A percentile compares a stretch with the other conserved stretches of the same genome.
phyloP scores from a whole-genome alignment of 2,888 invertebrate species.

The Caenorhabditis afra region DNA sequence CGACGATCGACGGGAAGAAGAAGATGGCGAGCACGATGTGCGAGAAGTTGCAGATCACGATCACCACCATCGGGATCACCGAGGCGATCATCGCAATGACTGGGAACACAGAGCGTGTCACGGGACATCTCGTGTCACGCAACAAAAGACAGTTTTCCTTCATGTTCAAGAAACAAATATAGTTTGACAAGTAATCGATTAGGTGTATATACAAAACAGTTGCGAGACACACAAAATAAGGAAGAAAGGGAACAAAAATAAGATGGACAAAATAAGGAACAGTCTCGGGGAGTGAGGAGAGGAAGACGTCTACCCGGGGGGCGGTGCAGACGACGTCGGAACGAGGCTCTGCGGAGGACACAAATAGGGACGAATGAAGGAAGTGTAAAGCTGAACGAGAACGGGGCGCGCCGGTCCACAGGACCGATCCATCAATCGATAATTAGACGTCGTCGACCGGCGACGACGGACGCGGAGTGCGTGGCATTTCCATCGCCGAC shows the following conservation, averaged over 20 bases:
- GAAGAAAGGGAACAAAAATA: not conserved
- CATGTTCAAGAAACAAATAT: too few relatives aligned
- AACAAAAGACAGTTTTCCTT: too few relatives aligned
- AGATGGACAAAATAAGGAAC: not conserved
- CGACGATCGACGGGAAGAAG: conserved; percentile 44
- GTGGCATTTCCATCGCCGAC: conserved; percentile 70
- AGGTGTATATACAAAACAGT: not conserved
- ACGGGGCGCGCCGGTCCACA: not conserved
- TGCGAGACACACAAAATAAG: conserved; percentile 30
- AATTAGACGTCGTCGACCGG: conserved; percentile 29
- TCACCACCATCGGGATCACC: conserved; percentile 28
- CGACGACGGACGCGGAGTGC: conserved; percentile 68
- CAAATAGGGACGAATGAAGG: conserved; percentile 34
- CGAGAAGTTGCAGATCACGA: conserved; percentile 20
- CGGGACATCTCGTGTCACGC: conserved; percentile 2
- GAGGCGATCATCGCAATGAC: conserved; percentile 32
- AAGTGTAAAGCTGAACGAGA: conserved; percentile 37
- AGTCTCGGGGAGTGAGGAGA: conserved; percentile 5
- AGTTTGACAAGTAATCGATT: too few relatives aligned
- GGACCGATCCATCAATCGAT: not conserved
- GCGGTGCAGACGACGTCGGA: conserved; percentile 14
- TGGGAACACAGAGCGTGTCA: too few relatives aligned
- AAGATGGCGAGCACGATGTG: conserved; percentile 46
- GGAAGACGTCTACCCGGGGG: conserved; percentile 45
- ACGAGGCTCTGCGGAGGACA: conserved; percentile 39